Conservation (phyloP, 2,888 invertebrate genomes). For the Phorcus lineatus region DNA sequence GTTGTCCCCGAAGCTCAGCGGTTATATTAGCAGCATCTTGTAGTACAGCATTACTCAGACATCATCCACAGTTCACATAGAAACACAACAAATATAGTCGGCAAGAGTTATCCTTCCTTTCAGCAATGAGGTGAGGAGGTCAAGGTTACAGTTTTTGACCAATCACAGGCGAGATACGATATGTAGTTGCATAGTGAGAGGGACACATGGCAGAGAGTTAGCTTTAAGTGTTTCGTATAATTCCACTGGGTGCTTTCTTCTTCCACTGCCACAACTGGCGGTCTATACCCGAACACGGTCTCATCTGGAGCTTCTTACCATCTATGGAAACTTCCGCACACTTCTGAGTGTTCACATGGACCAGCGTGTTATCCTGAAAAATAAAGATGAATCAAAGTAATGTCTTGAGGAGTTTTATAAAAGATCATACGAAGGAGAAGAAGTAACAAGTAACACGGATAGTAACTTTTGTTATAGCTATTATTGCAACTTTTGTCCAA, state of each 20-base stretch:
- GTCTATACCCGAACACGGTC: constrained; percentile 67
- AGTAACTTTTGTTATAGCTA: too few relatives aligned
- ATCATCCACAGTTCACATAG: background rate
- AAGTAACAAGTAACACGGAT: too few relatives aligned
- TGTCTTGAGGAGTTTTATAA: background rate
- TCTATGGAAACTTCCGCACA: constrained; percentile 72
- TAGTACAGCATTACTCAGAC: too few relatives aligned
- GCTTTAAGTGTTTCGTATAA: background rate
- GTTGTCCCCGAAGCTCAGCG: too few relatives aligned
- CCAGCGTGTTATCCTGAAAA: constrained; percentile 44
- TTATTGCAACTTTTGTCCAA: too few relatives aligned
- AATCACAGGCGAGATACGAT: constrained; percentile 19
- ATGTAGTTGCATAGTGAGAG: constrained; percentile 3
- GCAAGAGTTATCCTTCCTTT: constrained; percentile 4
- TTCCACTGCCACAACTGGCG: constrained; percentile 74
- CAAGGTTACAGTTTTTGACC: background rate
- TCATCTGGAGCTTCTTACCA: constrained; percentile 71
- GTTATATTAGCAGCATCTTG: too few relatives aligned
- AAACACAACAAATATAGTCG: background rate
- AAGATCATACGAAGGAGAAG: background rate
- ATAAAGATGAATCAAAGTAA: background rate
- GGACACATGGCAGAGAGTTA: background rate
- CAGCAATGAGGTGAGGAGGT: constrained; percentile 10
- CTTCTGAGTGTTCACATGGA: constrained; percentile 70
- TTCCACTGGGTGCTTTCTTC: constrained; percentile 53